Base-by-base conservation (phyloP, 2,797 vertebrate genomes). In the Sphenodon punctatus region DNA sequence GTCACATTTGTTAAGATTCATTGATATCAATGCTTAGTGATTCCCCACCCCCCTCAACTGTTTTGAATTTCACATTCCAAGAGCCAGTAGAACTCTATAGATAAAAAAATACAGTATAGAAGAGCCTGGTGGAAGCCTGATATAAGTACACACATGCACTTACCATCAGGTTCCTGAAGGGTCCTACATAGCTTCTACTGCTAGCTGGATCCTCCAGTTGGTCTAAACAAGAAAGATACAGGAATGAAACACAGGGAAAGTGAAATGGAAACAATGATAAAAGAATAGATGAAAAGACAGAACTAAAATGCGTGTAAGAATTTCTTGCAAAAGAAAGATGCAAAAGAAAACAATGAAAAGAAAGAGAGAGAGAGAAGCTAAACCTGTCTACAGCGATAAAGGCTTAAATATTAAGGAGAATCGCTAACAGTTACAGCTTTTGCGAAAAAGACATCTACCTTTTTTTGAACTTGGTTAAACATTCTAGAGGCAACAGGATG, bases 141-240 rank as follows among this genome's bases (percentile, higher is more conserved):
- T 66, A 92, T 93, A 96, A 95, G 95, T 68, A 95, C 95, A 95
- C 93, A 60, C 84, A 92, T 91, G 95, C 95, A 95, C 95, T 96
- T 94, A 95, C 95, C 94, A 95, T 92, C 88, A 90, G 94, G 94
- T 90, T 95, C 93, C 94, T 93, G 94, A 80, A 93, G 93, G 94
- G 89, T 95, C 95, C 94, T 95, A 95, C 93, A 93, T 90, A 93
- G 94, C 92, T 84, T 92, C 92, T 94, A 94, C 93, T 88, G 94
- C 93, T 94, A 93, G 93, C 93, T 93, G 94, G 93, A 92, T 90
- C 92, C 92, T 95, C 95, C 95, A 92, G 94, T 92, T 95, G 93
- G 88, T 95, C 95, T 95, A 95, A 92, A 95, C 83, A 94, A 95
- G 94, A 95, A 94, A 96, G 95, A 95, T 85, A 96, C 79, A 95